Evolutionary conservation across 2,113 vertebrate species (phyloP).

Genomic region (Eulemur rufifrons): DNA sequence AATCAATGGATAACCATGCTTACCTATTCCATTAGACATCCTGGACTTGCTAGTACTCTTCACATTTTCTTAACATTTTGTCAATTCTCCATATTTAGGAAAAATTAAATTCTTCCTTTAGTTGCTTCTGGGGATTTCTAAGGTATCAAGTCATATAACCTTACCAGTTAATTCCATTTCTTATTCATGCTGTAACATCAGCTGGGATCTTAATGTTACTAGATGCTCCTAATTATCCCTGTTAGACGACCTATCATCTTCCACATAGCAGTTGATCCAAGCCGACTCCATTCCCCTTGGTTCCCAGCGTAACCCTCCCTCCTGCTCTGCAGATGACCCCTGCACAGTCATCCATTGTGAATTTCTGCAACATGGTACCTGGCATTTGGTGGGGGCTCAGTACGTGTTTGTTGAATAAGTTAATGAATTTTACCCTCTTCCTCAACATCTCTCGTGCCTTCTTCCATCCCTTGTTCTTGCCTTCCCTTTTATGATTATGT

Average conservation of each 20-base stretch:
- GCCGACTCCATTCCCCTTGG: not conserved
- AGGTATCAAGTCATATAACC: not conserved
- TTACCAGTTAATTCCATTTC: not conserved
- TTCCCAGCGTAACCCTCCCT: not conserved
- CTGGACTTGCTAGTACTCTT: not conserved
- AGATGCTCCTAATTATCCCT: not conserved
- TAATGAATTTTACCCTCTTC: not conserved
- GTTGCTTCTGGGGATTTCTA: not conserved
- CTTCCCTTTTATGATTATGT: not conserved
- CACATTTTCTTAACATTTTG: slow-evolving; percentile 11
- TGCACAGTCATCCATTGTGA: not conserved
- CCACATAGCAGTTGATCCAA: not conserved
- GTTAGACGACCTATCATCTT: not conserved
- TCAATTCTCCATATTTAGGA: not conserved
- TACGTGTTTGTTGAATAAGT: not conserved
- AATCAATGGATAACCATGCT: not conserved
- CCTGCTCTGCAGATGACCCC: not conserved
- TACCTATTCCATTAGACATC: not conserved
- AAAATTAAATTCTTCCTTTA: slow-evolving; percentile 6
- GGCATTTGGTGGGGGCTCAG: not conserved
- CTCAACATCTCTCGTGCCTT: not conserved
- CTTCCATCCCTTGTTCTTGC: not conserved
- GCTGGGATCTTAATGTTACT: slow-evolving; percentile 10
- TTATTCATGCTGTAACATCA: slow-evolving; percentile 57
- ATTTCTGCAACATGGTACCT: not conserved